Percentiles rank a stretch among this genome's conserved stretches.
Conservation (phyloP, 1,140 invertebrate species). For the Ostrea edulis region DNA sequence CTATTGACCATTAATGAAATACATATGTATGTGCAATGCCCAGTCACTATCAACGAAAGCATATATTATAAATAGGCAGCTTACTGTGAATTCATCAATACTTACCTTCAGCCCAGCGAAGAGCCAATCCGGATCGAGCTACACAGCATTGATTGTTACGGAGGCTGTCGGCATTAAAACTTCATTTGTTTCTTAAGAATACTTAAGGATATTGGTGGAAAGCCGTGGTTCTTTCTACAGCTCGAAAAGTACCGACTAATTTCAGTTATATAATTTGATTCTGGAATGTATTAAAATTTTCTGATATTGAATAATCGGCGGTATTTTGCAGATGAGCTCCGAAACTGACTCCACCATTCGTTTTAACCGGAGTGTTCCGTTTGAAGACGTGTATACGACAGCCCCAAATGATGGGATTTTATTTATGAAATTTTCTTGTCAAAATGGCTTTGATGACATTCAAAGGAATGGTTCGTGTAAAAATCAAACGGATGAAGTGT, state of each 20-base stretch:
- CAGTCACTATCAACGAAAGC: neutral
- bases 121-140: neutral
- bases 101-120: neutral
- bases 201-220: no score
- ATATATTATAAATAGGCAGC: neutral
- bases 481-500: neutral
- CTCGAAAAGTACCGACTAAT: no score
- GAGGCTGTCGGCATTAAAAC: neutral
- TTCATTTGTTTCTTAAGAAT: no score
- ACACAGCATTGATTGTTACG: neutral
- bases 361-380: neutral
- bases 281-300: constrained; percentile 11
- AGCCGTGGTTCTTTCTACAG: no score
- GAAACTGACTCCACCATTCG: neutral
- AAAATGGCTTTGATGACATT: constrained; percentile 4
- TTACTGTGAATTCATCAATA: neutral
- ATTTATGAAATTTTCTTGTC: constrained; percentile 18
- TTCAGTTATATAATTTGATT: no score
- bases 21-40: neutral
- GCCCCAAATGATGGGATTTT: constrained; percentile 2
- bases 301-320: neutral
- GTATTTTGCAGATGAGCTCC: neutral
- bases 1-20: constrained; percentile 3
- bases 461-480: neutral
- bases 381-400: neutral